Conservation (phyloP, 2,888 invertebrate genomes). For the Prostheceraeus crozeri region DNA sequence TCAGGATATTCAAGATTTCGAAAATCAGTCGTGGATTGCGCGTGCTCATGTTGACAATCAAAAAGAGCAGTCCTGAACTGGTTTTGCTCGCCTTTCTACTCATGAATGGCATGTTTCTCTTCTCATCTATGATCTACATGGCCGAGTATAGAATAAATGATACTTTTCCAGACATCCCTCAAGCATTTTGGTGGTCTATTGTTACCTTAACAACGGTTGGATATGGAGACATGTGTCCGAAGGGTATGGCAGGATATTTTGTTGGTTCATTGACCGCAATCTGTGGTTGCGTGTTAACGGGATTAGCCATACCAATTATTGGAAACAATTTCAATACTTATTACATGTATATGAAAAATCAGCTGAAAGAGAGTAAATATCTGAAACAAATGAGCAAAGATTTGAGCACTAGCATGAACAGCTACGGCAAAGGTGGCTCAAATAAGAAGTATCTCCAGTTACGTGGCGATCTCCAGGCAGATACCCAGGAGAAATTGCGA, state of each 20-base stretch:
- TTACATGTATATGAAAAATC: slow-evolving; percentile 40
- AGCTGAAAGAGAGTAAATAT: slow-evolving; percentile 39
- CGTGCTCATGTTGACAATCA: slow-evolving; percentile 52
- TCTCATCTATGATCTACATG: slow-evolving; percentile 52
- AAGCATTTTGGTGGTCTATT: slow-evolving; percentile 40
- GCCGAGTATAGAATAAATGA: slow-evolving; percentile 46
- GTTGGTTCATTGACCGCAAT: slow-evolving; percentile 37
- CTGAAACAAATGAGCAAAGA: slow-evolving; percentile 37
- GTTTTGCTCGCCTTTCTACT: slow-evolving; percentile 52
- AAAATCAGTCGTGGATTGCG: slow-evolving; percentile 49
- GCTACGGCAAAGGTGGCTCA: background rate
- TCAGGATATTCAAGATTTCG: slow-evolving; percentile 37
- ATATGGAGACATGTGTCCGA: slow-evolving; percentile 38
- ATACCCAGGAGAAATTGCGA: background rate
- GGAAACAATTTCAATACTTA: slow-evolving; percentile 40
- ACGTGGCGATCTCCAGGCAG: slow-evolving; percentile 3
- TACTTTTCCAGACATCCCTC: slow-evolving; percentile 37
- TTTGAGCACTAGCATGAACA: slow-evolving; percentile 22
- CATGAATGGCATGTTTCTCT: slow-evolving; percentile 52
- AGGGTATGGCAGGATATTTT: slow-evolving; percentile 36
- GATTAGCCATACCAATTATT: slow-evolving; percentile 39
- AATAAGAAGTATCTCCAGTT: slow-evolving; percentile 16
- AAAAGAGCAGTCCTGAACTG: slow-evolving; percentile 52
- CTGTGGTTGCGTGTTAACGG: slow-evolving; percentile 38
- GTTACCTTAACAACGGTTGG: slow-evolving; percentile 40